phyloP scores from a whole-genome alignment of 2,797 vertebrate genomes.

The Pipistrellus nathusii region DNA sequence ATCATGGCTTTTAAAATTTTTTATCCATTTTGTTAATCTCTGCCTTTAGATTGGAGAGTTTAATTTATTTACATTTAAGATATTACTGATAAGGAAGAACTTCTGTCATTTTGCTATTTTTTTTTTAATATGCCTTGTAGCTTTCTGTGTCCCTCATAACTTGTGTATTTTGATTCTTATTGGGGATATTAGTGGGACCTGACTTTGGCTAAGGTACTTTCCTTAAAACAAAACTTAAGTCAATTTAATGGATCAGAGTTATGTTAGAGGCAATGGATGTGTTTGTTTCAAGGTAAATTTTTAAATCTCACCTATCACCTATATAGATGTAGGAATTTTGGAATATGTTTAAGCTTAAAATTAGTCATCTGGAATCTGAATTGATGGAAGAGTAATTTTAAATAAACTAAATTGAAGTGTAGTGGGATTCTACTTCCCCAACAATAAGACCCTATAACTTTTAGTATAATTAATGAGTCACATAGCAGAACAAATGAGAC shows the following conservation, averaged over 20 bases:
- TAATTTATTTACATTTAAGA: constrained; percentile 40
- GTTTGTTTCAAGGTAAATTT: constrained; percentile 4
- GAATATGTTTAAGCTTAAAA: constrained; percentile 4
- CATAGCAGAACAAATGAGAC: constrained; percentile 41
- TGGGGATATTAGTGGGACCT: neutral
- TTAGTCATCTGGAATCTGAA: constrained; percentile 35
- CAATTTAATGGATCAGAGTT: neutral
- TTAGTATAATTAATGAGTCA: neutral
- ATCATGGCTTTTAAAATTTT: neutral
- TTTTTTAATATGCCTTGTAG: neutral
- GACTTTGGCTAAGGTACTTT: constrained; percentile 6
- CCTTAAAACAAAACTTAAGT: neutral
- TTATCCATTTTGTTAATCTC: neutral
- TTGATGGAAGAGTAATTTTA: constrained; percentile 28
- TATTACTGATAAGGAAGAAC: neutral
- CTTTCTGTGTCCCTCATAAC: neutral
- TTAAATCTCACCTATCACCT: neutral
- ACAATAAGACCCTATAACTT: neutral
- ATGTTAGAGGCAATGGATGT: constrained; percentile 7
- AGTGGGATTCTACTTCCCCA: neutral
- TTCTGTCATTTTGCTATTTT: neutral
- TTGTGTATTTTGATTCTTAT: constrained; percentile 45
- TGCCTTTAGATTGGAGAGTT: constrained; percentile 6
- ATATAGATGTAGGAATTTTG: neutral
- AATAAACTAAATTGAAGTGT: constrained; percentile 20